Conservation (phyloP, 2,113 vertebrate genomes). For the Corapipo altera region DNA sequence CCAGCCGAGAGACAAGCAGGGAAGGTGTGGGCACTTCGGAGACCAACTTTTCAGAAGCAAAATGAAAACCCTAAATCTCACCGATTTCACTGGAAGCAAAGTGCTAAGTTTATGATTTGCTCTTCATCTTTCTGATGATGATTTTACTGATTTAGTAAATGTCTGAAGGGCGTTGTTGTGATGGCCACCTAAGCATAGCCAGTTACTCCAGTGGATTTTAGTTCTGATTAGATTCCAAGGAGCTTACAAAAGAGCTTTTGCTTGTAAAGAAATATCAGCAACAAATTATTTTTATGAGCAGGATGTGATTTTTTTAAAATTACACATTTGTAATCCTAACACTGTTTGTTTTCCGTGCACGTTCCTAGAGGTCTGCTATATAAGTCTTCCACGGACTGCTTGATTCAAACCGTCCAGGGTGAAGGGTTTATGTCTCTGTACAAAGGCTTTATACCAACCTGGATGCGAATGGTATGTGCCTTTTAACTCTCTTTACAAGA, state of each 20-base stretch:
- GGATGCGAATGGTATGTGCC: constrained; percentile 84
- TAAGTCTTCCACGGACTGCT: constrained; percentile 82
- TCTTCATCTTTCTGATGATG: not conserved
- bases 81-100: not conserved
- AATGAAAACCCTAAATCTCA: not conserved
- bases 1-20: constrained; percentile 80
- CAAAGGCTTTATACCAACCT: constrained; percentile 86
- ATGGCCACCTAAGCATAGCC: not conserved
- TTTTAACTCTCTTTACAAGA: not conserved
- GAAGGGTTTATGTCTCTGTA: constrained; percentile 85
- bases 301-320: accelerated
- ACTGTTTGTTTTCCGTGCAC: not conserved
- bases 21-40: constrained; percentile 61
- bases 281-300: not conserved
- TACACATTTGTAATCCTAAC: not conserved
- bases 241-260: not conserved
- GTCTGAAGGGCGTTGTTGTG: not conserved
- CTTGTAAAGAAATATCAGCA: not conserved
- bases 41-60: not conserved
- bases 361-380: constrained; percentile 81
- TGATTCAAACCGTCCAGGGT: constrained; percentile 77
- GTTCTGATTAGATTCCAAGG: not conserved
- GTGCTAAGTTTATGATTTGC: not conserved
- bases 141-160: not conserved
- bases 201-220: not conserved